Conservation (phyloP, 1,140 invertebrate species). For the Zaprionus kolodkinae region DNA sequence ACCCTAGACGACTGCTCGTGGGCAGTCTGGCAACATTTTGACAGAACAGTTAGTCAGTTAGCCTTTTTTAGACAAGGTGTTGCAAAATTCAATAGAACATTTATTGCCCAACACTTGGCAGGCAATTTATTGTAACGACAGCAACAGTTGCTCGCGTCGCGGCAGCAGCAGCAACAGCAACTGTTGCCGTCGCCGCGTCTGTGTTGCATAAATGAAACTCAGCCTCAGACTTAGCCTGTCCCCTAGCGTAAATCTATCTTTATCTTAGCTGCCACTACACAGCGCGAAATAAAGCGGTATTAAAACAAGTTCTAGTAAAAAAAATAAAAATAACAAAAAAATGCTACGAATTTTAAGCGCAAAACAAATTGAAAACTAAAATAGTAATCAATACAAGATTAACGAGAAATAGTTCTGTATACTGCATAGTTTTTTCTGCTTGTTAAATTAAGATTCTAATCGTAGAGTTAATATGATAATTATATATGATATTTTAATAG, state of each 20-base stretch:
- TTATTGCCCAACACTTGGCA: slow-evolving; percentile 70
- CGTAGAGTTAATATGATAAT: not conserved
- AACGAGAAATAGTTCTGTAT: not conserved
- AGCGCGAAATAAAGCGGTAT: not conserved
- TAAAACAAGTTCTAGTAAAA: not conserved
- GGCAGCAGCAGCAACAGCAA: slow-evolving; percentile 6
- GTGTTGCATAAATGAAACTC: slow-evolving; percentile 71
- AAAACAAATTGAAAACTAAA: not conserved
- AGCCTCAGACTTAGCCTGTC: not conserved
- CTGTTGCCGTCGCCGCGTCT: slow-evolving; percentile 5
- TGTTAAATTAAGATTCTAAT: not conserved
- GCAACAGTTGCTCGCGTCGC: not conserved
- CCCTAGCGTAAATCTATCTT: slow-evolving; percentile 12
- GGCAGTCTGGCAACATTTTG: slow-evolving; percentile 72
- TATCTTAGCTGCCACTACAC: slow-evolving; percentile 11
- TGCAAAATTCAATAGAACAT: slow-evolving; percentile 79
- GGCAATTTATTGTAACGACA: slow-evolving; percentile 65
- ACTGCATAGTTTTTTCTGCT: not conserved
- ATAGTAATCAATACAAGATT: not conserved
- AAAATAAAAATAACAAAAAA: not conserved
- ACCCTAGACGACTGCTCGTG: slow-evolving; percentile 40
- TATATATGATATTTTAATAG: not conserved
- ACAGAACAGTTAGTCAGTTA: slow-evolving; percentile 78
- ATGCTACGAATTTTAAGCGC: not conserved
- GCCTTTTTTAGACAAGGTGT: slow-evolving; percentile 69